Conservation (phyloP, 2,113 vertebrate genomes). For the Panthera leo region DNA sequence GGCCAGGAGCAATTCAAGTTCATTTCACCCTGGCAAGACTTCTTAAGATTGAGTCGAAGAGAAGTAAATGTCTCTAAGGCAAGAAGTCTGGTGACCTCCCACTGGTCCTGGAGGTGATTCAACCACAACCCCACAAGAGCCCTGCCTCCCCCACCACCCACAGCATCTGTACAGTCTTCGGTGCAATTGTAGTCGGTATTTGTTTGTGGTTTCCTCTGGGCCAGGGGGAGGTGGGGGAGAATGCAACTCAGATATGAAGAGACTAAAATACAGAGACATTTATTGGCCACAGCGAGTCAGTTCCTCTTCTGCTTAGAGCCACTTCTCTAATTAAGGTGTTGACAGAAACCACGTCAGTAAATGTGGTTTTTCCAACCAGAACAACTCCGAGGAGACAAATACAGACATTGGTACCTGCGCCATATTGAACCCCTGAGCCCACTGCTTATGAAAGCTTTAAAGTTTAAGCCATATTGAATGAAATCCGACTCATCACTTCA, state of each 20-base stretch:
- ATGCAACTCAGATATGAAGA: background rate
- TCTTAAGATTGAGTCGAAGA: background rate
- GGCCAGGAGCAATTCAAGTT: background rate
- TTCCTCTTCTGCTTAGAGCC: background rate
- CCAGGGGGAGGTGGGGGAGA: too few species aligned
- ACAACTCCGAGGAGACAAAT: background rate
- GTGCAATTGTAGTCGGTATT: background rate
- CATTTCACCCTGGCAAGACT: background rate
- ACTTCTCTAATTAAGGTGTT: slow-evolving; percentile 8
- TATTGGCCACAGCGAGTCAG: background rate
- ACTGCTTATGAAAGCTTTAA: background rate
- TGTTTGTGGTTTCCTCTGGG: background rate
- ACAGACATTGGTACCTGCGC: background rate
- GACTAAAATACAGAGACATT: background rate
- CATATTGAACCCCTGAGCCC: background rate
- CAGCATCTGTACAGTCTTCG: background rate
- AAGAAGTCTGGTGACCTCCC: background rate
- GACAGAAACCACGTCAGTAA: slow-evolving; percentile 1
- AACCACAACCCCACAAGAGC: background rate
- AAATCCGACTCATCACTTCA: background rate
- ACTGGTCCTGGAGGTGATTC: background rate
- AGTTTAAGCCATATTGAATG: background rate
- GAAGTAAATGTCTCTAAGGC: background rate
- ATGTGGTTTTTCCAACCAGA: background rate
- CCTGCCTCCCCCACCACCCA: background rate